Conservation (phyloP, 2,797 vertebrate species). For the Bucorvus abyssinicus region DNA sequence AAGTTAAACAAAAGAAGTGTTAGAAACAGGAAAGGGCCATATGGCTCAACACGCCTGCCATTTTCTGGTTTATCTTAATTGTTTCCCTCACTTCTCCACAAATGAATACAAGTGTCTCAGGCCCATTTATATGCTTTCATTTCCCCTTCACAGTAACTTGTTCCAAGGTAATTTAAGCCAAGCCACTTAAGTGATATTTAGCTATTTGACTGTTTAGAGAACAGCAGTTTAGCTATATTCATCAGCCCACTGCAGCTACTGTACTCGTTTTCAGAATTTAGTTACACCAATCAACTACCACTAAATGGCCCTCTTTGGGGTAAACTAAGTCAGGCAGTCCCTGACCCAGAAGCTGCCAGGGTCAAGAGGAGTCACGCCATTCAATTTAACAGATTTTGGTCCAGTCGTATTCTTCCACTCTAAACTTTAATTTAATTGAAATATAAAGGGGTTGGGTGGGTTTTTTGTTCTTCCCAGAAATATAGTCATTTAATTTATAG, state of each 20-base stretch:
- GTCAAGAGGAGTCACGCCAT: neutral
- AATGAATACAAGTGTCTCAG: constrained; percentile 67
- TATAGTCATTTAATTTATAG: neutral
- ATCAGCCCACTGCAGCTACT: constrained; percentile 30
- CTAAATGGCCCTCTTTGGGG: neutral
- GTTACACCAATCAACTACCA: neutral
- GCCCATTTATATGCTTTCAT: constrained; percentile 63
- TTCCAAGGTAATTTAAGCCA: constrained; percentile 68
- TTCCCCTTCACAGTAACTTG: constrained; percentile 63
- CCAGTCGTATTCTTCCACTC: neutral
- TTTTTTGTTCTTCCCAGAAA: neutral
- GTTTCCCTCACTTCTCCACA: constrained; percentile 56
- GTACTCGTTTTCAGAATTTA: constrained; percentile 34
- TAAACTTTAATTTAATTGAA: neutral
- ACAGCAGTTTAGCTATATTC: constrained; percentile 43
- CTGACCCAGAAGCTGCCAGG: neutral
- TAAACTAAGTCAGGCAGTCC: neutral
- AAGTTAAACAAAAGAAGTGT: constrained; percentile 67
- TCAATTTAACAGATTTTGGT: neutral
- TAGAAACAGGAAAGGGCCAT: constrained; percentile 57
- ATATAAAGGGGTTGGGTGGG: neutral
- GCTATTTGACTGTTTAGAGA: constrained; percentile 60
- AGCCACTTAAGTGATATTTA: constrained; percentile 65
- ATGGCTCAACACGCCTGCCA: constrained; percentile 49
- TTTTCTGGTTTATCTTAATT: constrained; percentile 71